A percentile compares a stretch with the other conserved stretches of the same genome.
phyloP scores from a whole-genome alignment of 1,140 invertebrate species.

The Berghia stephanieae region DNA sequence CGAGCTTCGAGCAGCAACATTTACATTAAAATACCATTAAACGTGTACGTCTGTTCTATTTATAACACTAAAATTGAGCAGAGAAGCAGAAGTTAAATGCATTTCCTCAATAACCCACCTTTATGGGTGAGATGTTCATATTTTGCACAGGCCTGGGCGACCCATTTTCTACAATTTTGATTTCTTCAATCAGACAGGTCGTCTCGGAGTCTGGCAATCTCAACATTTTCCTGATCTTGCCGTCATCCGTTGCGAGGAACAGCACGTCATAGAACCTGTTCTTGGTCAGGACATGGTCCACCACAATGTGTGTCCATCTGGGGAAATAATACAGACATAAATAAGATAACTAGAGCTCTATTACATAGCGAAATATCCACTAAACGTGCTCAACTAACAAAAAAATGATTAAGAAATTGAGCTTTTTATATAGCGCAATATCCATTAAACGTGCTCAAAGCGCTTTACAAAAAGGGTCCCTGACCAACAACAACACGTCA shows the following conservation, averaged over 20 bases:
- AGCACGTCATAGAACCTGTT: slow-evolving; percentile 64
- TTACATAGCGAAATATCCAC: too few relatives aligned
- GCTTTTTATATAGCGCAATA: too few relatives aligned
- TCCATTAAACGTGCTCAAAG: too few relatives aligned
- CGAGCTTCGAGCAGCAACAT: too few relatives aligned
- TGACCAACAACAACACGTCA: too few relatives aligned
- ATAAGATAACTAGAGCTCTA: not conserved
- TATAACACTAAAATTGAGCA: not conserved
- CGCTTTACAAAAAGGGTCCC: too few relatives aligned
- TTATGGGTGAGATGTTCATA: slow-evolving; percentile 83
- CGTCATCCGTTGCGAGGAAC: slow-evolving; percentile 81
- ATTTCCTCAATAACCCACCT: too few relatives aligned
- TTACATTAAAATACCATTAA: too few relatives aligned
- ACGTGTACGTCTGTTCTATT: not conserved
- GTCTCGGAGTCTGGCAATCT: slow-evolving; percentile 74
- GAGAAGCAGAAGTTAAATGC: too few relatives aligned
- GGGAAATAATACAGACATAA: slow-evolving; percentile 18
- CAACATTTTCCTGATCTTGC: slow-evolving; percentile 83
- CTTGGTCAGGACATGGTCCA: slow-evolving; percentile 80
- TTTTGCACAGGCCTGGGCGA: slow-evolving; percentile 71
- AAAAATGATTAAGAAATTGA: too few relatives aligned
- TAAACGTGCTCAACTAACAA: too few relatives aligned
- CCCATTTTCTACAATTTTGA: slow-evolving; percentile 74
- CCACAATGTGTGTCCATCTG: slow-evolving; percentile 80
- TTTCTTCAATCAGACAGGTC: slow-evolving; percentile 86